Evolutionary conservation across 2,888 invertebrate genomes (phyloP).

Genomic region (Dioctria rufipes): DNA sequence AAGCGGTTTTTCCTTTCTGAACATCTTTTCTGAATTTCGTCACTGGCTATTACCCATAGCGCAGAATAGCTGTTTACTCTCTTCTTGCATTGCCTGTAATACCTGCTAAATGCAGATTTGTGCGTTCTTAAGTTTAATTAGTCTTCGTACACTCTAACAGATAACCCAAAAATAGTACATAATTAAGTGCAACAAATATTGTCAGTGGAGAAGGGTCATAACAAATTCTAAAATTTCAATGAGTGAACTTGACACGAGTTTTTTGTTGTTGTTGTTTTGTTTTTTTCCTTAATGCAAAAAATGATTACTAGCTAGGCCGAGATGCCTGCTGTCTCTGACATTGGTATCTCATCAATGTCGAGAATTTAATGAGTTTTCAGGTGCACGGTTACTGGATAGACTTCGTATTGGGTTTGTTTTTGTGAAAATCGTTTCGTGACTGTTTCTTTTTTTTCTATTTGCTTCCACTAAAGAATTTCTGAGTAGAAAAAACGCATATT

Average conservation of each 20-base stretch:
- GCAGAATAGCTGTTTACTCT: no score
- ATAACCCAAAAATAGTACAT: no score
- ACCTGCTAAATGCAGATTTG: no score
- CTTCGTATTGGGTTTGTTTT: not conserved
- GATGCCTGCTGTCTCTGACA: not conserved
- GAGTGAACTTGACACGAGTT: not conserved
- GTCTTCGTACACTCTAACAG: no score
- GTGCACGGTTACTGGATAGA: not conserved
- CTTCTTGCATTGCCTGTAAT: no score
- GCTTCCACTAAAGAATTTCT: not conserved
- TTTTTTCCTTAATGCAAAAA: not conserved
- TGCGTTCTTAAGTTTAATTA: no score
- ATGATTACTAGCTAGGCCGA: not conserved
- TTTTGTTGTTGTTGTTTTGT: not conserved
- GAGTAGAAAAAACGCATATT: not conserved
- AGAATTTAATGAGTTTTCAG: constrained; percentile 9
- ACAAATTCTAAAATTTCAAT: not conserved
- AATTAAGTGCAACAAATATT: no score
- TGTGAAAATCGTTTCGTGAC: not conserved
- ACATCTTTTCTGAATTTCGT: no score
- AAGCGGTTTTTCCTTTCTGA: no score
- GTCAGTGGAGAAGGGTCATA: no score
- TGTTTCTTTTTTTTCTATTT: not conserved
- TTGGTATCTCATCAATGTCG: constrained; percentile 3
- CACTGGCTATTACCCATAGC: no score